Conservation (phyloP, 1,140 invertebrate genomes). For the Episyrphus balteatus region DNA sequence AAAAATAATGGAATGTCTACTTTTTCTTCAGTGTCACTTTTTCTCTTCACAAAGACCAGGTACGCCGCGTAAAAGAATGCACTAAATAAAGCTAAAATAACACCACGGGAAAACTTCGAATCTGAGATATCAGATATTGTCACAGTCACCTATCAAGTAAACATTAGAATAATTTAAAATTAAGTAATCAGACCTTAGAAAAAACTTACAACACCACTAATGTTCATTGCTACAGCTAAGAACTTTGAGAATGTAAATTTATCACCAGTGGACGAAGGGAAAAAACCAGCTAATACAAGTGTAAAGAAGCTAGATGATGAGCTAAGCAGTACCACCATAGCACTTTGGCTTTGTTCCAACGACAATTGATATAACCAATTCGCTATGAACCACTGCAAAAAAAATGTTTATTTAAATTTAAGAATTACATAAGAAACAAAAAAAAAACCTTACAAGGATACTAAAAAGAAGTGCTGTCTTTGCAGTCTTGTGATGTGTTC, state of each 20-base stretch:
- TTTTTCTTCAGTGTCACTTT: conserved; percentile 76
- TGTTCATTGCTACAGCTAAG: conserved; percentile 63
- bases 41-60: conserved; percentile 67
- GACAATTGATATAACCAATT: conserved; percentile 75
- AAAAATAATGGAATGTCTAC: conserved; percentile 86
- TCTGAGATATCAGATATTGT: conserved; percentile 57
- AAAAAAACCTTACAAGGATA: conserved; percentile 52
- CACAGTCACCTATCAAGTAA: conserved; percentile 49
- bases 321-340: conserved; percentile 68
- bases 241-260: conserved; percentile 73
- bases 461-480: conserved; percentile 67
- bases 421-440: conserved; percentile 14
- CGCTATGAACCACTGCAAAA: conserved; percentile 66
- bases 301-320: conserved; percentile 78
- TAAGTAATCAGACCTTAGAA: conserved; percentile 3
- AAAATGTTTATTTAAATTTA: conserved; percentile 1
- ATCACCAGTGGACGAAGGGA: conserved; percentile 65
- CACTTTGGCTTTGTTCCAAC: conserved; percentile 58
- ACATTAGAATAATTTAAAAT: conserved; percentile 7
- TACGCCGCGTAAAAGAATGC: conserved; percentile 77
- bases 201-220: conserved; percentile 60
- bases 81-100: conserved; percentile 65
- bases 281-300: conserved; percentile 64
- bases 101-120: conserved; percentile 53
- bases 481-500: conserved; percentile 48